phyloP scores from a whole-genome alignment of 2,888 invertebrate genomes.

The Argynnis bischoffii region DNA sequence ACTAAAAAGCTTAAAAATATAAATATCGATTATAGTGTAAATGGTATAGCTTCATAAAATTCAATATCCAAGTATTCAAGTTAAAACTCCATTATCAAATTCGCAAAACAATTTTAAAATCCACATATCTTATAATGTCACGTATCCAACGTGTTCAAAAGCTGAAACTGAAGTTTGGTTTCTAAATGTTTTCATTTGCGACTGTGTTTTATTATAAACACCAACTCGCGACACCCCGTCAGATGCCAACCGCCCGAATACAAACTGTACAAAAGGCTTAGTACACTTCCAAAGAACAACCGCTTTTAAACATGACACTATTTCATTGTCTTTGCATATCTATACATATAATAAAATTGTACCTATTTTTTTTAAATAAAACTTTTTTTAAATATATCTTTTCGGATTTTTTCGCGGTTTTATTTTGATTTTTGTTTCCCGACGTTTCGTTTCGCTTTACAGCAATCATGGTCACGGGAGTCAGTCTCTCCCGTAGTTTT shows the following conservation, averaged over 20 bases:
- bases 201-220: slow-evolving; percentile 23
- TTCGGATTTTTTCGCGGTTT: too few relatives aligned
- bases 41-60: too few relatives aligned
- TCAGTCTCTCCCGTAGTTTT: too few relatives aligned
- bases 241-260: slow-evolving; percentile 15
- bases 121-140: not conserved
- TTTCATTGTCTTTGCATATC: slow-evolving; percentile 6
- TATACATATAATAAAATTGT: not conserved
- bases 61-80: too few relatives aligned
- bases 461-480: too few relatives aligned
- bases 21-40: too few relatives aligned
- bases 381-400: too few relatives aligned
- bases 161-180: not conserved
- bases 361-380: too few relatives aligned
- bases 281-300: slow-evolving; percentile 15
- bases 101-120: not conserved
- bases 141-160: slow-evolving; percentile 2
- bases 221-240: slow-evolving; percentile 11
- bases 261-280: slow-evolving; percentile 21
- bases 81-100: not conserved
- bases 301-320: not conserved
- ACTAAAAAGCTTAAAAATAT: too few relatives aligned
- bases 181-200: slow-evolving; percentile 19
- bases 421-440: too few relatives aligned
- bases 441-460: too few relatives aligned